Base-by-base conservation (phyloP, 2,888 invertebrate species). In the Hanleya hanleyi region DNA sequence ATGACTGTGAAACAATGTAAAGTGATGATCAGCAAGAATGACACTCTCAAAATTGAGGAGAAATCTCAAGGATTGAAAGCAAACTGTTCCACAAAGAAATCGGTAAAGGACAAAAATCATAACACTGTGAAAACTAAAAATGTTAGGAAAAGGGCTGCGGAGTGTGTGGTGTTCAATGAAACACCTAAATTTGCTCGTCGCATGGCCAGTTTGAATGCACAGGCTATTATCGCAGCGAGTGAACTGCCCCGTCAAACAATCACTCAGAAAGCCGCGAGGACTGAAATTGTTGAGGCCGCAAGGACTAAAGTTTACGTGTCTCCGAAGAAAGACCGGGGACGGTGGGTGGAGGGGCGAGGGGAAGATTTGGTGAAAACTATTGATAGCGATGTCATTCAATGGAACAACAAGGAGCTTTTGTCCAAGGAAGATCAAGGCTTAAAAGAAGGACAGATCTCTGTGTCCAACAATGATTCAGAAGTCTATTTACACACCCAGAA, bases 281-380 rank as follows among this genome's bases (percentile, higher is more conserved):
- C 74, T 38, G 81, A 79, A 26, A 73, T 77, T 12, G 73, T 65
- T 35, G 66, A 77, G 57, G 74, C 81, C 36, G 80, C 81, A 26
- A 71, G 81, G 67, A 82, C 81, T 32, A 76, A 81, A 72, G 76
- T 77, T 7, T 70, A 69, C 62, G 76, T 76, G 15, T 76, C 78
- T 38, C 69, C 75, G 15, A 81, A 81, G 68, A 74, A 68, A 68
- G 22, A 65, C 69, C 67, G 62, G 69, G 38, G 65, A 74, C 35
- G 51, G 69, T 71, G 35, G 71, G 68, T 33, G 47, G 75, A 64
- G 35, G 69, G 26, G 69, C 70, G 26, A 78, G 81, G 77, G 76
- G 77, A 66, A 76, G 77, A 32, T 79, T 78, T 57, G 77, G 74
- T 57, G 78, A 81, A 67, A 73, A 76, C 1, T 70, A 73, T 35